These are phyloP conservation scores for Lasioglossum lativentre DNA, from an alignment of 2,888 invertebrate genomes.

Conservation along the genomic window DNA sequence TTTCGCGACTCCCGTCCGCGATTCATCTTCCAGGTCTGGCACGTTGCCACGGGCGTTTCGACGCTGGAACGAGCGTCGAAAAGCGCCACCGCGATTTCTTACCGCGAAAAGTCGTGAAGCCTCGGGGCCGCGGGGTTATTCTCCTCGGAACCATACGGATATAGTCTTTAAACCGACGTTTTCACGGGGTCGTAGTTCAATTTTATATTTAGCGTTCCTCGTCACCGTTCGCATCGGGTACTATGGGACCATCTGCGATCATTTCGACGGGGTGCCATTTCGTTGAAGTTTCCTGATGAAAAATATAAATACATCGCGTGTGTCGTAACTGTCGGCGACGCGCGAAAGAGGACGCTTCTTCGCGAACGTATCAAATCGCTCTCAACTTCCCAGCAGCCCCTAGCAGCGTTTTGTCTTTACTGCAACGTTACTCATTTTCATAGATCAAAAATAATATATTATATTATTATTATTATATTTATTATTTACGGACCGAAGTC, in stretches of 20 bases:
- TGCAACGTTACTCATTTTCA: too few species aligned
- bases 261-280: conserved; percentile 7
- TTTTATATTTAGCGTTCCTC: conserved; percentile 69
- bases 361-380: not conserved
- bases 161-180: conserved; percentile 63
- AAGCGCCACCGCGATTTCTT: conserved; percentile 54
- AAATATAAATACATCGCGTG: not conserved
- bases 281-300: not conserved
- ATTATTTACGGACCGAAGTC: too few species aligned
- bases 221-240: not conserved
- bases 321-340: not conserved
- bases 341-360: not conserved
- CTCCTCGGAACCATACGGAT: conserved; percentile 57
- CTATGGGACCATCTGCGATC: conserved; percentile 19
- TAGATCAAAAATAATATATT: too few species aligned
- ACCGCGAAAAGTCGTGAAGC: conserved; percentile 72
- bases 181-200: conserved; percentile 66
- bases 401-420: too few species aligned
- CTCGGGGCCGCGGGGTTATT: conserved; percentile 54
- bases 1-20: conserved; percentile 53
- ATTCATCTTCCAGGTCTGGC: conserved; percentile 68
- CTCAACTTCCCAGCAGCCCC: not conserved
- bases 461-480: too few species aligned
- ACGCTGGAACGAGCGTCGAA: conserved; percentile 48
- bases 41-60: conserved; percentile 57